Conservation (phyloP, 2,113 vertebrate genomes). For the Dendropsophus ebraccatus region DNA sequence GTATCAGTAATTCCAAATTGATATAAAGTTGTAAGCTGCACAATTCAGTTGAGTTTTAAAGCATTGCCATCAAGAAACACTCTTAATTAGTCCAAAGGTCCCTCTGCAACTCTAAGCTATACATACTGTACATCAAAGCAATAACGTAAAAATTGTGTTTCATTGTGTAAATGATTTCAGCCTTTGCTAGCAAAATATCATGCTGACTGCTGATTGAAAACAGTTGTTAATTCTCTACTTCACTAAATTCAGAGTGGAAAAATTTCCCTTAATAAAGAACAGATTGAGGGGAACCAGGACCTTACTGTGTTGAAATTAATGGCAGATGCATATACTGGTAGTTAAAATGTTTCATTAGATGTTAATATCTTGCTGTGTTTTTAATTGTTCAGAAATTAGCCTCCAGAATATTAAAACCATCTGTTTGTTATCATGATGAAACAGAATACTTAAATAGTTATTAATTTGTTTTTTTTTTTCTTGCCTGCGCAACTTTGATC, state of each 20-base stretch:
- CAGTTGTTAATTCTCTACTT: constrained; percentile 97
- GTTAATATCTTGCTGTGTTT: constrained; percentile 97
- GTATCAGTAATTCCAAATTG: not conserved
- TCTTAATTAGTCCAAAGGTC: constrained; percentile 68
- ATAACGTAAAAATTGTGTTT: constrained; percentile 81
- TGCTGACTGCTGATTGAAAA: constrained; percentile 94
- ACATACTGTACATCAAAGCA: constrained; percentile 75
- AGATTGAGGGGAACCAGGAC: constrained; percentile 92
- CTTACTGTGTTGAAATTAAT: constrained; percentile 94
- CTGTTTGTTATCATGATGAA: constrained; percentile 93
- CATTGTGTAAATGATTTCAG: constrained; percentile 77
- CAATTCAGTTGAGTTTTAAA: constrained; percentile 57
- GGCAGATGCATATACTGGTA: constrained; percentile 93
- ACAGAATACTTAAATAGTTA: constrained; percentile 86
- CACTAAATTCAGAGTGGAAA: constrained; percentile 87
- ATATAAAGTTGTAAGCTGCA: not conserved
- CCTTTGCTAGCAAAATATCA: constrained; percentile 77
- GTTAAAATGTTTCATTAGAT: constrained; percentile 99
- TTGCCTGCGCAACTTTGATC: constrained; percentile 80
- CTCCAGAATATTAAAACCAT: constrained; percentile 98
- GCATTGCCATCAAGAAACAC: constrained; percentile 60
- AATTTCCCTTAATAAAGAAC: constrained; percentile 90
- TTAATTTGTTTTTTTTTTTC: constrained; percentile 77
- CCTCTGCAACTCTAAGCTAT: constrained; percentile 68
- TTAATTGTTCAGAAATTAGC: constrained; percentile 98